Evolutionary conservation across 1,140 invertebrate genomes (phyloP).

Genomic region (Oncopeltus fasciatus): DNA sequence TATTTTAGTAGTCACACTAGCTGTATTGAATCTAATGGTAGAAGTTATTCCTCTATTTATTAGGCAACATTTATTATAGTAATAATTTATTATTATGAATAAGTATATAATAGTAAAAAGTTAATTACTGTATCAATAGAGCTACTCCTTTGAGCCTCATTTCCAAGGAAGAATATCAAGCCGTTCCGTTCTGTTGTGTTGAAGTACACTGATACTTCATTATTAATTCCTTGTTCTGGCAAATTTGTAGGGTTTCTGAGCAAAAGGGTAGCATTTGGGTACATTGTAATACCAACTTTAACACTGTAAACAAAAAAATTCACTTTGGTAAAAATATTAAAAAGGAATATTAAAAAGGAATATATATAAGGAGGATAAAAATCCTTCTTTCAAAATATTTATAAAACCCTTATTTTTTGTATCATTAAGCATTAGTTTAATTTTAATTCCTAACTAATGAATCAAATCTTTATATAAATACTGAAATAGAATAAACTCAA

Average conservation of each 20-base stretch:
- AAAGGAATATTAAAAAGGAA: neutral
- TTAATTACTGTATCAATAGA: constrained; percentile 40
- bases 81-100: no score
- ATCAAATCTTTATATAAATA: no score
- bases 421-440: no score
- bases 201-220: constrained; percentile 73
- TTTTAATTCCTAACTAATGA: no score
- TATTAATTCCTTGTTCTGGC: constrained; percentile 67
- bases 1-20: no score
- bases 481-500: no score
- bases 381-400: no score
- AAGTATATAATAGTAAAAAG: neutral
- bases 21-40: no score
- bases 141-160: constrained; percentile 39
- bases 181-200: constrained; percentile 66
- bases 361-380: neutral
- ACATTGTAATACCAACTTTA: constrained; percentile 73
- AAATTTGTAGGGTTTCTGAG: constrained; percentile 71
- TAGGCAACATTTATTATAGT: no score
- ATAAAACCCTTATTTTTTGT: no score
- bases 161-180: constrained; percentile 78
- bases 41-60: no score
- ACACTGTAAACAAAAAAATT: constrained; percentile 34
- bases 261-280: constrained; percentile 65
- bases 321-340: constrained; percentile 1